Evolutionary conservation across 1,140 invertebrate genomes (phyloP), one percentile per base, ranked within the genome.

Genomic region (Bombus superbus): DNA sequence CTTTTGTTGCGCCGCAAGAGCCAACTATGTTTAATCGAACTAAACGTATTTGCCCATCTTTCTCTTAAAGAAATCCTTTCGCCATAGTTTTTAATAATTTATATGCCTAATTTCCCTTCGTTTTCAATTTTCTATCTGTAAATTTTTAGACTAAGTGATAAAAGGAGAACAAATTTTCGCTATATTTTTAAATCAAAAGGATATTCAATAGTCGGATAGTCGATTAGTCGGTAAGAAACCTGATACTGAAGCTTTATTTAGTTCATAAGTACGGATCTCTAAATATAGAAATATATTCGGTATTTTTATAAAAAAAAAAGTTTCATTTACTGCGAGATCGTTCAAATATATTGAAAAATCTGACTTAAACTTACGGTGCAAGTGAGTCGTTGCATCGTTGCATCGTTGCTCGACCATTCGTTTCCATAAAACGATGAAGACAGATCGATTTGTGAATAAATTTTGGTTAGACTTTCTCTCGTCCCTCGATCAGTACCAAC

Each of bases 1-100:
- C 82, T 92, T 95, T 76, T 95, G 95, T 83, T 95, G 95, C 90
- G 82, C 94, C 62, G 91, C 94, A 35, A 92, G 93, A 81, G 92
- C 95, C 71, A 95, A 95, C 86, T 95, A 95, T 76, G 92, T 95
- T 90, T 95, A 92, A 95, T n/a, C 3, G 25, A 38, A 53, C 4
- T 57, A 22, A 25, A 25, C 72, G 9, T 35, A 57, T 28, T 47
- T 28, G 44, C 22, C 22, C 53, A 53, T 8, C 47, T 75, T 47
- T 18, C 32, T 3, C 25, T 18, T 22, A 25, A 28, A 66, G 1
- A 9, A 32, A 32, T 32, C 15, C 32, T 11, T 13, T 22, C 9
- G 15, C 72, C 0, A 6, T 15, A 13, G 3, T 42, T n/a, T 32
- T 42, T 64, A 32, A 64, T 22, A 13, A n/a, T 62, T 62, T 62